Conservation (phyloP, 2,113 vertebrate genomes). For the Pseudopipra pipra region DNA sequence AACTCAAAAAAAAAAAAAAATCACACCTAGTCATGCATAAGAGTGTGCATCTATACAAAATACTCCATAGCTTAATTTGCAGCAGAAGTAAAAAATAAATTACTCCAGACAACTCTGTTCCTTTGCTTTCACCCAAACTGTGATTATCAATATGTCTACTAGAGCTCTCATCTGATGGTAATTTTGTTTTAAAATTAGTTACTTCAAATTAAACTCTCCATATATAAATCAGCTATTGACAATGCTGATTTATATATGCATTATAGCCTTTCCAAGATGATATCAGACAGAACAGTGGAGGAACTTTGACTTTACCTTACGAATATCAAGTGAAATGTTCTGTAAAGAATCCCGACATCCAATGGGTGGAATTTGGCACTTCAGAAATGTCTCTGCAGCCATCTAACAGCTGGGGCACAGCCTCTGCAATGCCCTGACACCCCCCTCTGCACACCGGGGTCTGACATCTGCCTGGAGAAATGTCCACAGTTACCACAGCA, state of each 20-base stretch:
- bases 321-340: background rate
- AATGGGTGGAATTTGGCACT: rapidly evolving
- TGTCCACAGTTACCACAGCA: background rate
- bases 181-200: background rate
- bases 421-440: background rate
- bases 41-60: background rate
- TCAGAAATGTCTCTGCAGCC: background rate
- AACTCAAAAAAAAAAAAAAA: background rate
- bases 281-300: background rate
- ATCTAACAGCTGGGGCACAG: background rate
- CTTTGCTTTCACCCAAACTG: background rate
- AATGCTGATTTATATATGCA: background rate
- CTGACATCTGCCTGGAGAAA: background rate
- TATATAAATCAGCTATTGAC: background rate
- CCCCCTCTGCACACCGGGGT: background rate
- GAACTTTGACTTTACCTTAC: background rate
- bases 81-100: background rate
- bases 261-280: background rate
- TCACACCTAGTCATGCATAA: background rate
- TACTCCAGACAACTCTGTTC: background rate
- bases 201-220: background rate
- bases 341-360: background rate
- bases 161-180: background rate
- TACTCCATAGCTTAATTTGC: background rate
- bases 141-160: background rate